phyloP scores from a whole-genome alignment of 2,888 invertebrate genomes.

The Perizoma affinitatum region DNA sequence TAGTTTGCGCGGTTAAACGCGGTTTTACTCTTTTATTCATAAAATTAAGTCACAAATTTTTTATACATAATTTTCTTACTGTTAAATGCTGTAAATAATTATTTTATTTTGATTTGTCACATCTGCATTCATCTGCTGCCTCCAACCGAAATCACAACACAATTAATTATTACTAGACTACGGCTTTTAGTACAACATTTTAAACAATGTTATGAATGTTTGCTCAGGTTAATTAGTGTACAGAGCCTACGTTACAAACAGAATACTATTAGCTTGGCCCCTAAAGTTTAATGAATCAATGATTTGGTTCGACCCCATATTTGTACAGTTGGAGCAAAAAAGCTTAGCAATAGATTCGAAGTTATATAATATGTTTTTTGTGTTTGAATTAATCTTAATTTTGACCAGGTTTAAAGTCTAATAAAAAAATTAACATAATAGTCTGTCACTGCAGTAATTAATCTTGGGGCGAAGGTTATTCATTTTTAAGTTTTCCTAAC shows the following conservation, averaged over 20 bases:
- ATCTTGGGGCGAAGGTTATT: too few relatives aligned
- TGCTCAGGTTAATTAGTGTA: conserved; percentile 73
- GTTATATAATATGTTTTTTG: neutral
- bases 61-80: too few relatives aligned
- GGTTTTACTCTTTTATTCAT: too few relatives aligned
- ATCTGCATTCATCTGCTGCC: conserved; percentile 18
- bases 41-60: too few relatives aligned
- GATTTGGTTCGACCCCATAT: conserved; percentile 64
- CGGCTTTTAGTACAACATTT: conserved; percentile 41
- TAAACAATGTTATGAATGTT: conserved; percentile 59
- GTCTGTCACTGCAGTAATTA: too few relatives aligned
- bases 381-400: too few relatives aligned
- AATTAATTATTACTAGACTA: conserved; percentile 40
- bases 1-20: too few relatives aligned
- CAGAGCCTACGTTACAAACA: conserved; percentile 52
- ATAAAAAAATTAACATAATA: too few relatives aligned
- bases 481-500: too few relatives aligned
- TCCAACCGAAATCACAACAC: conserved; percentile 30
- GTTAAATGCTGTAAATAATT: neutral
- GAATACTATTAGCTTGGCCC: conserved; percentile 59
- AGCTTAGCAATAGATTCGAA: neutral
- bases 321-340: conserved; percentile 14
- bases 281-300: conserved; percentile 78
- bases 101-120: neutral
- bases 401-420: too few relatives aligned